Percentiles rank a stretch among this genome's conserved stretches.
These are phyloP conservation scores for Gandaritis pyraliata DNA, from an alignment of 2,888 invertebrate genomes.

Conservation along the genomic window DNA sequence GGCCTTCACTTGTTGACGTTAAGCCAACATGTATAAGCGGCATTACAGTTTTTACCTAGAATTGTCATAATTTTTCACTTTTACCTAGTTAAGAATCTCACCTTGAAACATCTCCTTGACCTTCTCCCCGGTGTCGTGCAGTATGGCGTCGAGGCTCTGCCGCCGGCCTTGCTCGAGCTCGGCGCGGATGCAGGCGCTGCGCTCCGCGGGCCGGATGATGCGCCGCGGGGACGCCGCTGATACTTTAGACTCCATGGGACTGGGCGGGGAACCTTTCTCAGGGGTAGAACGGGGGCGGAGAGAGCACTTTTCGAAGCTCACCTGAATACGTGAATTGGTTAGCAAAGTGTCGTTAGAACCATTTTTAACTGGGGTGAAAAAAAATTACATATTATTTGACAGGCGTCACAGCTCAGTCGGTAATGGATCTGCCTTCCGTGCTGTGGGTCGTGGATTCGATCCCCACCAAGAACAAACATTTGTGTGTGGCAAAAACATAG, in stretches of 20 bases:
- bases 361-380: no score
- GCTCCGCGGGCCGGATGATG: slow-evolving; percentile 56
- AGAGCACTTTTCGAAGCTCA: slow-evolving; percentile 84
- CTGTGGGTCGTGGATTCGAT: no score
- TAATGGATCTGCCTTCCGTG: no score
- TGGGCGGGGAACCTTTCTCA: slow-evolving; percentile 66
- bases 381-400: no score
- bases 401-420: no score
- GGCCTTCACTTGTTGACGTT: no score
- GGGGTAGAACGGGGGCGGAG: slow-evolving; percentile 72
- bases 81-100: slow-evolving; percentile 54
- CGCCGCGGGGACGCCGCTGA: slow-evolving; percentile 69
- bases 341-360: no score
- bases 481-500: no score
- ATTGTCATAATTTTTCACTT: no score
- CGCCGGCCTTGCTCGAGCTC: slow-evolving; percentile 77
- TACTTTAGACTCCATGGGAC: slow-evolving; percentile 65
- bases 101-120: slow-evolving; percentile 93
- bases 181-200: slow-evolving; percentile 49
- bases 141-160: slow-evolving; percentile 90
- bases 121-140: slow-evolving; percentile 91
- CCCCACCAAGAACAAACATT: no score
- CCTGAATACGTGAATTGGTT: slow-evolving; percentile 47
- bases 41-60: no score
- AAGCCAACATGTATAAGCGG: no score